These are phyloP conservation scores for Leptinotarsa undecemlineata DNA, from an alignment of 1,140 invertebrate genomes.

Conservation along the genomic window DNA sequence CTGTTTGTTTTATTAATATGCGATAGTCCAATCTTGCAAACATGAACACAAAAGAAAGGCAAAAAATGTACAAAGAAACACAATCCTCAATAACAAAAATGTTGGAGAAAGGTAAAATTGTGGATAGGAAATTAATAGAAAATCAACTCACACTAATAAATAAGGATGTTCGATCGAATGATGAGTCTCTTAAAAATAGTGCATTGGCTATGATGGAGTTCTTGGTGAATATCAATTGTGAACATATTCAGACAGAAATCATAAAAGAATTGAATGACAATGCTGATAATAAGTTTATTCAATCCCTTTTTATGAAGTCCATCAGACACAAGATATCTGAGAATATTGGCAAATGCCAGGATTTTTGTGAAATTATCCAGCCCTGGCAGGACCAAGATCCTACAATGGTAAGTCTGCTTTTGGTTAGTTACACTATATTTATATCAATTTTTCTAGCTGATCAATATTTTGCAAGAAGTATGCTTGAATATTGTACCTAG, in stretches of 20 bases:
- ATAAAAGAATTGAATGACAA: constrained; percentile 18
- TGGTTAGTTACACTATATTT: background rate
- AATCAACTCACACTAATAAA: constrained; percentile 24
- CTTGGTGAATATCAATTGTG: constrained; percentile 18
- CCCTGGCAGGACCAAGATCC: constrained; percentile 14
- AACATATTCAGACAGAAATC: constrained; percentile 21
- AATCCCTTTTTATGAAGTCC: constrained; percentile 15
- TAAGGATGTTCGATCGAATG: constrained; percentile 16
- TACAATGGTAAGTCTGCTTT: constrained; percentile 11
- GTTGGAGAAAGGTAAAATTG: constrained; percentile 7
- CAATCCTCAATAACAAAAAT: constrained; percentile 7
- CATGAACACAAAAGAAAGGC: constrained; percentile 7
- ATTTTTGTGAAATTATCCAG: constrained; percentile 15
- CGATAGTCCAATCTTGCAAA: background rate
- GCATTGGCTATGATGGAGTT: constrained; percentile 25
- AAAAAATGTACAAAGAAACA: constrained; percentile 18
- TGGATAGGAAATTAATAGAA: background rate
- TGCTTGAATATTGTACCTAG: constrained; percentile 14
- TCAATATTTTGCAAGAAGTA: constrained; percentile 18
- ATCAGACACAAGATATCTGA: constrained; percentile 10
- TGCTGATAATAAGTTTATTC: constrained; percentile 13
- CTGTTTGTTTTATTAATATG: too few species aligned
- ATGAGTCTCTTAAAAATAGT: constrained; percentile 13
- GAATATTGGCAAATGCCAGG: background rate
- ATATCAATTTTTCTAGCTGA: constrained; percentile 15